A percentile compares a stretch with the other conserved stretches of the same genome.
phyloP scores from a whole-genome alignment of 2,797 vertebrate species.

The Peromyscus attwateri region DNA sequence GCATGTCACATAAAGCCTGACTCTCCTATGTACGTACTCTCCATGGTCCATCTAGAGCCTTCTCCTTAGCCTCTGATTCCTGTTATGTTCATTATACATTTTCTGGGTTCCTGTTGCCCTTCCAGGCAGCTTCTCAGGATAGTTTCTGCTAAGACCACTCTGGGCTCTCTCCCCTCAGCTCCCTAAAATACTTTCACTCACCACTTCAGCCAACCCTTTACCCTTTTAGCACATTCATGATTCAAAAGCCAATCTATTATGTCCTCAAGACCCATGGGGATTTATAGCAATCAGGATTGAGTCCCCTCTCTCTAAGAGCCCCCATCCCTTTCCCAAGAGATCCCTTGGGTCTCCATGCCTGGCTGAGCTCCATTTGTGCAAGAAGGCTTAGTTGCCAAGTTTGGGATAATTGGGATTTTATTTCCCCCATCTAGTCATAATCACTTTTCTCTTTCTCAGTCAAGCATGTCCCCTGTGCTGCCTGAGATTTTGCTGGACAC shows the following conservation, averaged over 20 bases:
- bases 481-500: neutral
- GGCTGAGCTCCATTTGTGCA: neutral
- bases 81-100: neutral
- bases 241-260: neutral
- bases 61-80: neutral
- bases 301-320: neutral
- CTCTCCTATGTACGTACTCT: neutral
- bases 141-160: neutral
- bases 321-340: neutral
- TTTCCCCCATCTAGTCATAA: neutral
- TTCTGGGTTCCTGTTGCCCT: neutral
- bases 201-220: neutral
- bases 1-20: neutral
- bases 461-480: neutral
- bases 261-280: neutral
- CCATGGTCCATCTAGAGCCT: accelerated
- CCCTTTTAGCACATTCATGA: neutral
- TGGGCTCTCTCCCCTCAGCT: neutral
- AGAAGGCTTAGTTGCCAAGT: constrained; percentile 24
- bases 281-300: neutral
- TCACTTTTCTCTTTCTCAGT: constrained; percentile 55
- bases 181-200: accelerated
- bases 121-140: neutral
- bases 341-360: neutral
- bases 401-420: constrained; percentile 53